These are phyloP conservation scores for Coelopa frigida DNA, from an alignment of 1,140 invertebrate species.

Conservation along the genomic window DNA sequence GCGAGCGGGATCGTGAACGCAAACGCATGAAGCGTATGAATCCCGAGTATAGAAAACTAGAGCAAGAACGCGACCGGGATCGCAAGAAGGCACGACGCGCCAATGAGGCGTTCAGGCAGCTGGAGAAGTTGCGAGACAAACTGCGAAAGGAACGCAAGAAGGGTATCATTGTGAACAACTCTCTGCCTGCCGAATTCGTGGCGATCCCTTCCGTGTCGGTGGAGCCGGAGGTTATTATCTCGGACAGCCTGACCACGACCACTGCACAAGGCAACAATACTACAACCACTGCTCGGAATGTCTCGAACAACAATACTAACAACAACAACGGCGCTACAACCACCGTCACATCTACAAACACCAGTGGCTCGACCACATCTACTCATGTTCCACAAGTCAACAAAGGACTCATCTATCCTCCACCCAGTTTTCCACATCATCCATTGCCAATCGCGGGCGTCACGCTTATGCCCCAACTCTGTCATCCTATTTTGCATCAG, in stretches of 20 bases:
- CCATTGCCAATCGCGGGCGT: constrained; percentile 35
- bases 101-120: constrained; percentile 38
- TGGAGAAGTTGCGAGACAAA: constrained; percentile 40
- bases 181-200: constrained; percentile 31
- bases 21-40: constrained; percentile 41
- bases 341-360: constrained; percentile 10
- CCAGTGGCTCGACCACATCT: constrained; percentile 18
- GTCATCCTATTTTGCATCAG: constrained; percentile 40
- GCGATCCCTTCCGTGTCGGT: constrained; percentile 35
- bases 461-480: constrained; percentile 38
- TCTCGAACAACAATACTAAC: neutral
- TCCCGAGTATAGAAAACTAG: constrained; percentile 34
- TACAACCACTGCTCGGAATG: neutral
- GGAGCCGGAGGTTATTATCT: constrained; percentile 35
- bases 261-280: constrained; percentile 1
- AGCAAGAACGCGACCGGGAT: constrained; percentile 40
- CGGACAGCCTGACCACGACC: neutral
- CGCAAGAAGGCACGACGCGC: constrained; percentile 35
- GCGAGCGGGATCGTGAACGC: constrained; percentile 36
- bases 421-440: constrained; percentile 36
- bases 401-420: constrained; percentile 38
- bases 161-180: constrained; percentile 27
- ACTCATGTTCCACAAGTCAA: constrained; percentile 38
- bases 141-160: constrained; percentile 42
- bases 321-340: constrained; percentile 6